Percentiles rank a stretch among this genome's conserved stretches.
Evolutionary conservation across 2,113 vertebrate genomes (phyloP).

Genomic region (Lynx canadensis): DNA sequence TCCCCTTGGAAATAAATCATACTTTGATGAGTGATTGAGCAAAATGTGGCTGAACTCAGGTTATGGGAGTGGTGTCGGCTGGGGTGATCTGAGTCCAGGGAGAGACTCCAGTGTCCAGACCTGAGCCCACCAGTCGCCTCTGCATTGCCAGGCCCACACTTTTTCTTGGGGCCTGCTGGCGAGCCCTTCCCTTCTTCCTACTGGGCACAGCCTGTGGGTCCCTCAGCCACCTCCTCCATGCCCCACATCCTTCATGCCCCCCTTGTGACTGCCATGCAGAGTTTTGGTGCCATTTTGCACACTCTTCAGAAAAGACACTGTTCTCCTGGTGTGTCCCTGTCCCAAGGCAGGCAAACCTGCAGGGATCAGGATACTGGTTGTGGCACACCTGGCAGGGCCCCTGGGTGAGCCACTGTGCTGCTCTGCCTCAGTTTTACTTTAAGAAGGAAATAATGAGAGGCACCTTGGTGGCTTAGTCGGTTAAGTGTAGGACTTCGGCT

Average conservation of each 20-base stretch:
- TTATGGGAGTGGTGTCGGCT: background rate
- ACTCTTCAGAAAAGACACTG: background rate
- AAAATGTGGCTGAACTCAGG: background rate
- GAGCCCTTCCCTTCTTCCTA: background rate
- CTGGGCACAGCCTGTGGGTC: fast-evolving
- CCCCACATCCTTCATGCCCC: background rate
- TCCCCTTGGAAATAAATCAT: background rate
- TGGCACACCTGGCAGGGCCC: background rate
- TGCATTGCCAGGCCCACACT: background rate
- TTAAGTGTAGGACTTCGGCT: too few species aligned
- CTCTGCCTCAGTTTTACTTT: background rate
- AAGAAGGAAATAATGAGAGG: background rate
- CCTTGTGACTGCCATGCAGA: background rate
- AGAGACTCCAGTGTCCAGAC: background rate
- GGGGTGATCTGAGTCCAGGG: background rate
- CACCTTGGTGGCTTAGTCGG: too few species aligned
- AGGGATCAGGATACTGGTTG: background rate
- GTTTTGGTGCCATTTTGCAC: fast-evolving
- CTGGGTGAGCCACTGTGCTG: fast-evolving
- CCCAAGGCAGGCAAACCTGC: background rate
- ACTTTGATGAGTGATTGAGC: background rate
- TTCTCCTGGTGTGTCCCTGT: background rate
- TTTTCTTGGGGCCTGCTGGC: background rate
- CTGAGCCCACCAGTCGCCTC: background rate
- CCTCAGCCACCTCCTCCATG: background rate